These are phyloP conservation scores for Schrankia costaestrigalis DNA, from an alignment of 2,888 invertebrate species.

Conservation along the genomic window DNA sequence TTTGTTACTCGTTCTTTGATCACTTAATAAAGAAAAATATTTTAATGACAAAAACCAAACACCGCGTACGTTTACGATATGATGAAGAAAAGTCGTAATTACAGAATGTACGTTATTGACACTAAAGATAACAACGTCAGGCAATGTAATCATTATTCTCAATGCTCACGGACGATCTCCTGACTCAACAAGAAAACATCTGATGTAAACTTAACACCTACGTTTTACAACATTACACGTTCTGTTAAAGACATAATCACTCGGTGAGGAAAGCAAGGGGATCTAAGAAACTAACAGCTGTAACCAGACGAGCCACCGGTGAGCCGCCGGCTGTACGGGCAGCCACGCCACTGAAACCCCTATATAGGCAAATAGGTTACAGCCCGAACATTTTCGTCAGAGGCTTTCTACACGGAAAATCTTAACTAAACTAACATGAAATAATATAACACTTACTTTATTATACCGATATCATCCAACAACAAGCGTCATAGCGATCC, in stretches of 20 bases:
- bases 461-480: constrained; percentile 75
- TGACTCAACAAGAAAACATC: constrained; percentile 39
- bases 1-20: no score
- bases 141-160: constrained; percentile 19
- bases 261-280: background rate
- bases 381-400: constrained; percentile 50
- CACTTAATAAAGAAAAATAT: no score
- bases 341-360: constrained; percentile 57
- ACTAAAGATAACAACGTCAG: constrained; percentile 18
- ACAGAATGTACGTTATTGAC: constrained; percentile 15
- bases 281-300: constrained; percentile 44
- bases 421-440: constrained; percentile 25
- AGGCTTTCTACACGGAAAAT: constrained; percentile 32
- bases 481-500: constrained; percentile 70
- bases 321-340: constrained; percentile 39
- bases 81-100: constrained; percentile 5
- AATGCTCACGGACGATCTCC: constrained; percentile 24
- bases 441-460: constrained; percentile 58
- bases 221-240: constrained; percentile 19
- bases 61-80: background rate
- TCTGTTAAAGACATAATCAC: background rate
- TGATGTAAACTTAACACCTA: constrained; percentile 29
- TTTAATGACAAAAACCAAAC: background rate
- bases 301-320: constrained; percentile 38
- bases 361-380: constrained; percentile 70